Base-by-base conservation (phyloP, 2,888 invertebrate genomes). In the Pterostichus niger region DNA sequence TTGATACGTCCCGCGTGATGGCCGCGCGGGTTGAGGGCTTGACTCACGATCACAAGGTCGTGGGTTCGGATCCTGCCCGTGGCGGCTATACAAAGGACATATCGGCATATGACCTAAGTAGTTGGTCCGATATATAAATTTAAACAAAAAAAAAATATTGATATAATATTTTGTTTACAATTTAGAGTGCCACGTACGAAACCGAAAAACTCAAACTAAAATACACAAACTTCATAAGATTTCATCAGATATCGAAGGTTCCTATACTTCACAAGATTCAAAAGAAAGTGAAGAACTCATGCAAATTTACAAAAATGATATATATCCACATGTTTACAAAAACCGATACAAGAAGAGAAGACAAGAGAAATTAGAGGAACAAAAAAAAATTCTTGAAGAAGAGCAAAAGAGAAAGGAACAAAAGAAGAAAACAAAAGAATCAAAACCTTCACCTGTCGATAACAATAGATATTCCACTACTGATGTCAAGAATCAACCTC, bases 261-360 rank as follows among this genome's bases (percentile, higher is more conserved):
- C 40, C 5, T 40, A 7, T 1, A 40, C 40, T 1, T 40, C 40
- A 40, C 9, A 6, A 40, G 40, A 40, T 7, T 24, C 40, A 40
- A 40, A 64, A 31, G 17, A 35, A 64, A n/a, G 2, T 13, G 33
- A 35, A 24, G 33, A 75, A 13, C 15, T 80, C 9, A 80, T 6
- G 13, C 31, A 80, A 49, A 11, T 80, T 6, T 80, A 68, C 35
- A 80, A 68, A 49, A 80, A 80, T 33, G 13, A 68, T 17, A 17
- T 52, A 1, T 80, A 80, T 52, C 80, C 80, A 13, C 52, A 64
- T 33, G 44, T 44, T 52, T 68, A 68, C 68, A 68, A n/a, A 80
- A 80, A 80, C 6, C 33, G n/a, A 49, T 52, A 35, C 52, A 54
- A 75, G 7, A 54, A 15, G 52, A 54, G 24, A 33, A 52, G 1